Evolutionary conservation across 2,888 invertebrate species (phyloP), one percentile per base, ranked within the genome.

Genomic region (Aspidiotus rigidus): DNA sequence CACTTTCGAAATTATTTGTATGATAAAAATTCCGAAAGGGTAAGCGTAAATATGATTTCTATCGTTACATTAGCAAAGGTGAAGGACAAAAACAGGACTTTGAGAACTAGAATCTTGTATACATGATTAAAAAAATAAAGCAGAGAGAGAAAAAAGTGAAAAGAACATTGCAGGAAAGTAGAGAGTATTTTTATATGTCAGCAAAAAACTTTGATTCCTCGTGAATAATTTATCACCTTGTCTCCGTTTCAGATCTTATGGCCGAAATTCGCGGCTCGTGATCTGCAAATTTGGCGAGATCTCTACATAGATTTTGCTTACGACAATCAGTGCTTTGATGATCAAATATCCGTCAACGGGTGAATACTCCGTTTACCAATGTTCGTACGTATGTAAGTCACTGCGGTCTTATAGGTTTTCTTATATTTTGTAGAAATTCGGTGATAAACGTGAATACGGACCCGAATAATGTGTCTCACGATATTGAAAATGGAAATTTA

Each of bases 1-100:
- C 85, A 86, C 74, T 95, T 93, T 79, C 82, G 85, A 75, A 96
- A 96, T 84, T 90, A 91, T 75, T 83, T 95, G 44, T 96, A 93
- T 80, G 81, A 82, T 28, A 80, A 82, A 1, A 77, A 79, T 54
- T 79, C 79, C 71, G 79, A 80, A 71, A 80, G 81, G 80, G 85
- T 85, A 61, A n/a, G 57, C 44, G 1, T 69, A n/a, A 53, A 39
- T 17, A 61, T 16, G 10, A 54, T 53, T 17, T 62, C n/a, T 60
- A 10, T 6, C n/a, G 11, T 9, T 60, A 10, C 7, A 13, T 60
- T 9, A 60, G 8, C 60, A 5, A 28, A 3, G 28, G 28, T 28
- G 28, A 28, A 28, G 5, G 5, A 28, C 5, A 28, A 1, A 28
- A 28, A 28, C 28, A 5, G 5, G 28, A 3, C 28, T 28, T 28